Evolutionary conservation across 2,797 vertebrate species (phyloP).

Genomic region (Hirundo rustica): DNA sequence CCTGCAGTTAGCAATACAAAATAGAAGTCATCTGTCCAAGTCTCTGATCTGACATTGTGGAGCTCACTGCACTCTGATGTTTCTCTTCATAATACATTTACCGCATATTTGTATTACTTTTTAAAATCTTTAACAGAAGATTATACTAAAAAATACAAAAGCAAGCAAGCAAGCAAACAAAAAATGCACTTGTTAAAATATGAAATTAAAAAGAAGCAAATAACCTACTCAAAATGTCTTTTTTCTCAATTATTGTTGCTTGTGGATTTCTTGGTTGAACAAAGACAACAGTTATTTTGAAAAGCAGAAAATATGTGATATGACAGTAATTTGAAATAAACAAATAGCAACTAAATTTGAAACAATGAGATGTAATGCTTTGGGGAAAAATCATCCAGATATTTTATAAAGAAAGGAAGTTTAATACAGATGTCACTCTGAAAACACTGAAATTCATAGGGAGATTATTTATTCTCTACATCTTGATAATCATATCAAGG

Average conservation of each 20-base stretch:
- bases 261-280: not conserved
- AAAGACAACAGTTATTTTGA: constrained; percentile 1
- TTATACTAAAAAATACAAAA: not conserved
- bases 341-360: not conserved
- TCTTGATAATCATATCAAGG: not conserved
- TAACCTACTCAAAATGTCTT: not conserved
- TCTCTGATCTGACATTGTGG: not conserved
- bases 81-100: not conserved
- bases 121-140: not conserved
- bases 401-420: not conserved
- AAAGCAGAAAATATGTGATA: not conserved
- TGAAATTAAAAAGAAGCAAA: not conserved
- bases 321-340: not conserved
- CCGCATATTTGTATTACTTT: not conserved
- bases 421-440: not conserved
- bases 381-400: not conserved
- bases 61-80: not conserved
- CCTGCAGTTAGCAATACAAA: not conserved
- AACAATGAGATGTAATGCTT: not conserved
- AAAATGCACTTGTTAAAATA: not conserved
- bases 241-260: not conserved
- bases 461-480: not conserved
- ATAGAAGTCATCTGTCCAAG: not conserved
- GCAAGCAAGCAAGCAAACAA: not conserved
- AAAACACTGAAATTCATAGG: not conserved